These are phyloP conservation scores for Uropsilus gracilis DNA, from an alignment of 2,113 vertebrate species.

Conservation along the genomic window DNA sequence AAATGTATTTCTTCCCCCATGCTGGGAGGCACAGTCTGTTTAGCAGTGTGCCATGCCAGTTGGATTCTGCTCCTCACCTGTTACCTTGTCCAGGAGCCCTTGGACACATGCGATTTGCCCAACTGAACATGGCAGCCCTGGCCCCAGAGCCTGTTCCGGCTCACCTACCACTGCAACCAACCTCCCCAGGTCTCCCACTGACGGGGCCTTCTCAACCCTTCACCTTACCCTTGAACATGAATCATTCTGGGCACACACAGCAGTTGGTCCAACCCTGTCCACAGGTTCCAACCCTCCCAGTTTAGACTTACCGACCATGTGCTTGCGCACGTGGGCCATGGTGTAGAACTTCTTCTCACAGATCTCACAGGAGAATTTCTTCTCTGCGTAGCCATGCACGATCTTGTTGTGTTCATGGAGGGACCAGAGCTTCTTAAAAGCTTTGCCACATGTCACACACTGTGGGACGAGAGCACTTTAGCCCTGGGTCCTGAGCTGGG, in stretches of 20 bases:
- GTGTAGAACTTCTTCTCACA: constrained; percentile 99
- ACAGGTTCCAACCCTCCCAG: fast-evolving
- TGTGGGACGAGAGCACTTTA: constrained; percentile 68
- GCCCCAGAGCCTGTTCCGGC: not conserved
- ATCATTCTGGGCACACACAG: not conserved
- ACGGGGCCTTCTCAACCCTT: not conserved
- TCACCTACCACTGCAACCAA: not conserved
- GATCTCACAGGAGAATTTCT: constrained; percentile 97
- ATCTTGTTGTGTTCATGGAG: constrained; percentile 97
- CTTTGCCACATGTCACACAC: constrained; percentile 96
- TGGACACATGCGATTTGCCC: not conserved
- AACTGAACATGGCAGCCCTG: not conserved
- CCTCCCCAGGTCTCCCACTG: not conserved
- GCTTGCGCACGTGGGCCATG: constrained; percentile 98
- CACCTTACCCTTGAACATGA: not conserved
- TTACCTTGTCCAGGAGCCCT: not conserved
- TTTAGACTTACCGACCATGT: constrained; percentile 96
- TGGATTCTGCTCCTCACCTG: not conserved
- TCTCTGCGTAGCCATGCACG: constrained; percentile 94
- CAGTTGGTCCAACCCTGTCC: not conserved
- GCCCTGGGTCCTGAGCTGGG: not conserved
- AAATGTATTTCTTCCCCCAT: not conserved
- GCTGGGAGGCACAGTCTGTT: not conserved
- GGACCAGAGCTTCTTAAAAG: constrained; percentile 98
- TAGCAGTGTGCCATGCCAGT: not conserved